Evolutionary conservation across 1,140 invertebrate species (phyloP).

Genomic region (Calliopsis andreniformis): DNA sequence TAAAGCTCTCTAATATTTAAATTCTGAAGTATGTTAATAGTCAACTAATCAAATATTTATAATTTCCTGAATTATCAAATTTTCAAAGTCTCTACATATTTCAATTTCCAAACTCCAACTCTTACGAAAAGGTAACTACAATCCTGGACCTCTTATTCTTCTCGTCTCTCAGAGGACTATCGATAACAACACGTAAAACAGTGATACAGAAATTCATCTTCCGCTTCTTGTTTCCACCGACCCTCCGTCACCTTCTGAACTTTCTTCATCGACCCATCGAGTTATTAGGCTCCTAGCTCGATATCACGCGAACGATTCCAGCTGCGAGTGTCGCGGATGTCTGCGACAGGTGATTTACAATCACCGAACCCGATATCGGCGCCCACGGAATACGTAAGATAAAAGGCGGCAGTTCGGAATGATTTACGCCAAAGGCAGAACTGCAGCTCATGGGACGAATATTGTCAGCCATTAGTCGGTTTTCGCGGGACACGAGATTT

Average conservation of each 20-base stretch:
- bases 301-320: slow-evolving; percentile 29
- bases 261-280: slow-evolving; percentile 37
- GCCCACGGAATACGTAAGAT: slow-evolving; percentile 15
- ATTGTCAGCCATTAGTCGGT: slow-evolving; percentile 14
- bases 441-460: not conserved
- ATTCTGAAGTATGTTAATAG: no score
- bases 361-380: slow-evolving; percentile 17
- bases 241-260: not conserved
- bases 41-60: no score
- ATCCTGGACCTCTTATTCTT: no score
- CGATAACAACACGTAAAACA: not conserved
- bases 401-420: slow-evolving; percentile 10
- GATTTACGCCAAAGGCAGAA: slow-evolving; percentile 21
- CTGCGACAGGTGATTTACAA: slow-evolving; percentile 60
- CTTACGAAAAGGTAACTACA: no score
- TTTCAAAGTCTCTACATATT: no score
- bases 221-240: not conserved
- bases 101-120: no score
- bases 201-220: no score
- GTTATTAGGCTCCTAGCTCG: slow-evolving; percentile 22
- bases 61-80: no score
- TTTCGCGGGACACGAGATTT: not conserved
- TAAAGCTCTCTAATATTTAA: no score
- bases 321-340: slow-evolving; percentile 41
- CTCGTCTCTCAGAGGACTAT: no score